Conservation (phyloP, 2,888 invertebrate species). For the Junonia oenone region DNA sequence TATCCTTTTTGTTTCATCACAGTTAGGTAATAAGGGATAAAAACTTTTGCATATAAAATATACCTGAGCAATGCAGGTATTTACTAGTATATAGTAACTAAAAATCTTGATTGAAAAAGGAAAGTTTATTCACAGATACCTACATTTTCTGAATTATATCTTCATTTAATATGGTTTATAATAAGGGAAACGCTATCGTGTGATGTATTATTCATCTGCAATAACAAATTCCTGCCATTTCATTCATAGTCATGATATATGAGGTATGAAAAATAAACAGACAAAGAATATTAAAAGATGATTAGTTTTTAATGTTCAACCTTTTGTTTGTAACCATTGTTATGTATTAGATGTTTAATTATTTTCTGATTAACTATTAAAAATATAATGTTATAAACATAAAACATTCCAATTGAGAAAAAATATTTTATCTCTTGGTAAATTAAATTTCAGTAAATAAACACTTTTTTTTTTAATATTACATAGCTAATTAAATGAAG, state of each 20-base stretch:
- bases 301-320: not conserved
- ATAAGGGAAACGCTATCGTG: conserved; percentile 2
- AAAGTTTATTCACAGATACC: not conserved
- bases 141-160: not conserved
- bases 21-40: too few species aligned
- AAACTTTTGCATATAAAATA: too few species aligned
- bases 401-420: too few species aligned
- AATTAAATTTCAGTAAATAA: too few species aligned
- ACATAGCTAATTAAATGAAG: too few species aligned
- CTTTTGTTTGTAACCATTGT: not conserved
- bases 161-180: not conserved
- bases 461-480: too few species aligned
- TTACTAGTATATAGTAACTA: too few species aligned
- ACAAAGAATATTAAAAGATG: not conserved
- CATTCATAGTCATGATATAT: conserved; percentile 3
- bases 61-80: too few species aligned
- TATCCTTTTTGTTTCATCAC: too few species aligned
- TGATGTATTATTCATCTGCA: conserved; percentile 18
- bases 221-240: conserved; percentile 15
- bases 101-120: not conserved
- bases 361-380: too few species aligned
- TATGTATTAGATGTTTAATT: not conserved
- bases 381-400: too few species aligned
- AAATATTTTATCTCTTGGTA: too few species aligned
- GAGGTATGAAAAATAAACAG: not conserved